phyloP scores from a whole-genome alignment of 23 tunicate genomes.

The Trididemnum nubilum region DNA sequence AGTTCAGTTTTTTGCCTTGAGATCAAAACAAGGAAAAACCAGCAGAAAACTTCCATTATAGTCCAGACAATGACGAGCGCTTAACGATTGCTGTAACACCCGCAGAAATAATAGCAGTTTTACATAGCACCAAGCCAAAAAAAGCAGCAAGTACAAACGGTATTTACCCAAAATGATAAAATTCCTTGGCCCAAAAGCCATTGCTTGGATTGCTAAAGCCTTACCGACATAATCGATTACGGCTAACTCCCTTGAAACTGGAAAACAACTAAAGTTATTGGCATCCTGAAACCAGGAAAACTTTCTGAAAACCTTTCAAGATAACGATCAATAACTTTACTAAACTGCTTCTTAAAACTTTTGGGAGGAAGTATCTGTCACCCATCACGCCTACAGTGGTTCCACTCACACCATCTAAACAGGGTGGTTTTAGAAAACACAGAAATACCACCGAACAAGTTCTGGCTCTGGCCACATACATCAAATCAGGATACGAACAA shows the following conservation, averaged over 20 bases:
- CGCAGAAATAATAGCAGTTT: background rate
- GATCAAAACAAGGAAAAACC: background rate
- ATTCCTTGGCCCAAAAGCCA: background rate
- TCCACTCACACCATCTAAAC: no score
- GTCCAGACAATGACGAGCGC: background rate
- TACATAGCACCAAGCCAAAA: background rate
- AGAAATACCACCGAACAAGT: no score
- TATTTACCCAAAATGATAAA: slow-evolving; percentile 14
- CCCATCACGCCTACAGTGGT: no score
- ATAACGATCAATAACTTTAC: background rate
- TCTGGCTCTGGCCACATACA: no score
- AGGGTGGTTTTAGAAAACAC: no score
- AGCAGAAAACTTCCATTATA: background rate
- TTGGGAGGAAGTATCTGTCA: no score
- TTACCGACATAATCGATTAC: background rate
- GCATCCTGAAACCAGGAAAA: slow-evolving; percentile 23
- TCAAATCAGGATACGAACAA: no score
- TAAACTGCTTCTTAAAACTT: background rate
- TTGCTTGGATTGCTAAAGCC: no score
- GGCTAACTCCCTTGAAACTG: background rate
- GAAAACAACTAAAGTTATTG: background rate
- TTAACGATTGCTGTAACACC: background rate
- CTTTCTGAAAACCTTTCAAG: background rate
- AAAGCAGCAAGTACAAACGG: slow-evolving; percentile 29
- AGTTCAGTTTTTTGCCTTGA: background rate